A percentile compares a stretch with the other conserved stretches of the same genome.
Evolutionary conservation across 2,797 vertebrate genomes (phyloP).

Genomic region (Acipenser ruthenus): DNA sequence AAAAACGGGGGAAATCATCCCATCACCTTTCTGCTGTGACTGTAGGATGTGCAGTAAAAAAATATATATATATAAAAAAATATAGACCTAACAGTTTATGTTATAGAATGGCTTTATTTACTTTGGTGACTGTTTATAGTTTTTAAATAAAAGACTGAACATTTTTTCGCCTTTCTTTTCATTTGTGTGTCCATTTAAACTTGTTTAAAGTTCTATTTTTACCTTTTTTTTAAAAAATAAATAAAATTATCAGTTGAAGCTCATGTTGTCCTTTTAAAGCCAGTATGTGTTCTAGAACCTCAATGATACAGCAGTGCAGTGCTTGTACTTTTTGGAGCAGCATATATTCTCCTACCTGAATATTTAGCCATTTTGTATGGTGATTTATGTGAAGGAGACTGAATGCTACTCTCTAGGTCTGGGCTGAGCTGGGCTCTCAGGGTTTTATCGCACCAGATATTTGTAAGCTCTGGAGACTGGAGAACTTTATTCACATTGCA

Average conservation of each 20-base stretch:
- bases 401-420: constrained; percentile 35
- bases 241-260: no score
- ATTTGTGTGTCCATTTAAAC: constrained; percentile 5
- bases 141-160: constrained; percentile 99
- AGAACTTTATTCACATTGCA: no score
- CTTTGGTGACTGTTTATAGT: constrained; percentile 99
- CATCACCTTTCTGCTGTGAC: constrained; percentile 98
- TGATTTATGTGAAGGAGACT: constrained; percentile 27
- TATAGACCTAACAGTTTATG: constrained; percentile 97
- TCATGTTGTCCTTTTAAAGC: no score
- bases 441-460: constrained; percentile 62
- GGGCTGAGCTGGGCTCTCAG: constrained; percentile 87
- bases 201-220: neutral
- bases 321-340: constrained; percentile 99
- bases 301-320: constrained; percentile 66
- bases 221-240: no score
- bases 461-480: no score
- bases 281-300: no score
- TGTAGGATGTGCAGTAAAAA: constrained; percentile 97
- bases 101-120: constrained; percentile 99
- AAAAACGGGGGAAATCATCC: constrained; percentile 81
- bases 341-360: constrained; percentile 99
- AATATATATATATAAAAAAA: constrained; percentile 55
- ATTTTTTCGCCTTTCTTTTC: constrained; percentile 69
- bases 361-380: constrained; percentile 95